phyloP scores from a whole-genome alignment of 2,888 invertebrate genomes.

The Ormyrus rosae region DNA sequence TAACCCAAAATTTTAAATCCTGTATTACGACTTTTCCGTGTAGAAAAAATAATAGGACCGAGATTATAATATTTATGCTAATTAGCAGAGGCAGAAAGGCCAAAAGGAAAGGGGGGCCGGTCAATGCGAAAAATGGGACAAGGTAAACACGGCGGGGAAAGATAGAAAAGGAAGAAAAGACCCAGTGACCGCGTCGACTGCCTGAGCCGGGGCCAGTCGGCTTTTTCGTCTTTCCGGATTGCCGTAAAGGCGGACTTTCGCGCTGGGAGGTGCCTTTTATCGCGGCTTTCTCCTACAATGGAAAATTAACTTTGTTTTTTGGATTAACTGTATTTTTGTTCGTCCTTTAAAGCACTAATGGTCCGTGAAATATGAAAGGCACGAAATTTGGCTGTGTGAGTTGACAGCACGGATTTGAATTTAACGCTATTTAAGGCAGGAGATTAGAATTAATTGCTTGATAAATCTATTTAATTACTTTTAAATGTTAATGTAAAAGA shows the following conservation, averaged over 20 bases:
- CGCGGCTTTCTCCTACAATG: conserved; percentile 29
- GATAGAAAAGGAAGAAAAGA: conserved; percentile 16
- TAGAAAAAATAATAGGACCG: too few species aligned
- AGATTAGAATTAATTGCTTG: too few species aligned
- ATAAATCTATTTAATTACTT: too few species aligned
- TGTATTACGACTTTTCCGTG: too few species aligned
- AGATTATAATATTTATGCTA: conserved; percentile 34
- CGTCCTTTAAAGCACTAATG: conserved; percentile 32
- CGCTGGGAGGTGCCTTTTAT: conserved; percentile 35
- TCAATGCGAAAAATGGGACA: conserved; percentile 27
- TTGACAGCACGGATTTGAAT: conserved; percentile 2
- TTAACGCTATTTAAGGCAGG: too few species aligned
- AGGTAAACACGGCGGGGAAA: conserved; percentile 31
- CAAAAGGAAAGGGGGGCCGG: background rate
- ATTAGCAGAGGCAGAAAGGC: conserved; percentile 32
- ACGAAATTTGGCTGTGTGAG: background rate
- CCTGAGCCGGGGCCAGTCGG: conserved; percentile 36
- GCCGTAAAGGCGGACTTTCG: conserved; percentile 31
- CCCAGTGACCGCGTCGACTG: conserved; percentile 35
- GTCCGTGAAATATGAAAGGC: conserved; percentile 10
- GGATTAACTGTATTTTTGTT: conserved; percentile 48
- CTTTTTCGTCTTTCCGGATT: conserved; percentile 40
- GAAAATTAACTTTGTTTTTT: conserved; percentile 56
- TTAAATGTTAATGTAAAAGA: too few species aligned
- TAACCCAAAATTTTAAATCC: too few species aligned